A percentile compares a stretch with the other conserved stretches of the same genome.
phyloP scores from a whole-genome alignment of 2,888 invertebrate species.

The Archips xylosteana region DNA sequence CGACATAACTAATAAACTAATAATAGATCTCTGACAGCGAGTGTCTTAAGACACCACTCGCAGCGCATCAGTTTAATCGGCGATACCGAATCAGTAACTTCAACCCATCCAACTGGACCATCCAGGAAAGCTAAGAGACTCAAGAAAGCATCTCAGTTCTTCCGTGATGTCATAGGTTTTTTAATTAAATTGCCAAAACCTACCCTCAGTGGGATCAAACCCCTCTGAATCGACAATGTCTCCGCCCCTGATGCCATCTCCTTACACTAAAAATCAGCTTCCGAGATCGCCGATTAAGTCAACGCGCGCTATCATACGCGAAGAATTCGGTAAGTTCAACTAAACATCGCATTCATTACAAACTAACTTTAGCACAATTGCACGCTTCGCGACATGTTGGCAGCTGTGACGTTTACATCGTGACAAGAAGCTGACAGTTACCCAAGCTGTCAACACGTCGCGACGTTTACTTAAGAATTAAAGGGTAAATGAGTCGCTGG shows the following conservation, averaged over 20 bases:
- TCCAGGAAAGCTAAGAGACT: no score
- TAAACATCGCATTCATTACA: conserved; percentile 2
- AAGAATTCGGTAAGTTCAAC: conserved; percentile 3
- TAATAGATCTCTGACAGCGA: conserved; percentile 1
- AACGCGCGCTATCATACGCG: neutral
- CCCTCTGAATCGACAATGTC: no score
- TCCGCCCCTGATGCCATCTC: no score
- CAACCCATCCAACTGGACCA: no score
- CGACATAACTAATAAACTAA: neutral
- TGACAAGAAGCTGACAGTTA: neutral
- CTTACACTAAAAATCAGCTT: no score
- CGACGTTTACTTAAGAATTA: conserved; percentile 16
- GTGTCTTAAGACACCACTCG: neutral
- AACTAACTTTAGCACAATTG: conserved; percentile 16
- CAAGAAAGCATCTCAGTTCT: no score
- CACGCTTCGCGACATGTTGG: neutral
- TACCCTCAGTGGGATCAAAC: no score
- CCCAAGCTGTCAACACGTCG: neutral
- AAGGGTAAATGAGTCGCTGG: conserved; percentile 33
- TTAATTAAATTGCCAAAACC: no score
- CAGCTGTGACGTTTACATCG: neutral
- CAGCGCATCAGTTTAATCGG: neutral
- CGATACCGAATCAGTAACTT: neutral
- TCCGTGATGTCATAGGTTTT: no score
- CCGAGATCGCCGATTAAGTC: neutral